Conservation (phyloP, 2,113 vertebrate species). For the Bubalus kerabau region DNA sequence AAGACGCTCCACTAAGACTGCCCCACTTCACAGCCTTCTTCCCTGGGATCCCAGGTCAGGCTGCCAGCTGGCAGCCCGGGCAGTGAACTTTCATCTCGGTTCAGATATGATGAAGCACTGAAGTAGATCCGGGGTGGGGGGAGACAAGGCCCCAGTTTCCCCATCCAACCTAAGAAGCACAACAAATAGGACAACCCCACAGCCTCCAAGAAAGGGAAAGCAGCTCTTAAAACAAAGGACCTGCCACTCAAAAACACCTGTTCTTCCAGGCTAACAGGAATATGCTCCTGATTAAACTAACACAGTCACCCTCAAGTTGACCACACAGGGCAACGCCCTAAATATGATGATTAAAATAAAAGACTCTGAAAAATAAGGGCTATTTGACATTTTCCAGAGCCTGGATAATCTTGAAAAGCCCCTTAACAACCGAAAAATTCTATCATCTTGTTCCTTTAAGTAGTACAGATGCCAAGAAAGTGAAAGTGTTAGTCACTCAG, state of each 20-base stretch:
- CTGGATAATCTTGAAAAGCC: neutral
- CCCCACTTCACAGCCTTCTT: neutral
- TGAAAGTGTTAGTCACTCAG: neutral
- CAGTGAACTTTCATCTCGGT: neutral
- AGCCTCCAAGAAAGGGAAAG: neutral
- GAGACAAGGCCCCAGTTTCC: neutral
- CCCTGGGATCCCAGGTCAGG: neutral
- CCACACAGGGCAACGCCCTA: neutral
- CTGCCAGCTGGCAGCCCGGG: neutral
- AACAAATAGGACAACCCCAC: neutral
- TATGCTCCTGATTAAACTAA: neutral
- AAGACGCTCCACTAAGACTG: neutral
- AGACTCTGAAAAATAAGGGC: neutral
- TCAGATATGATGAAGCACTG: neutral
- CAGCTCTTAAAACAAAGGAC: neutral
- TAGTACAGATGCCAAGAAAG: neutral
- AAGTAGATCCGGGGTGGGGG: neutral
- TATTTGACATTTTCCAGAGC: neutral
- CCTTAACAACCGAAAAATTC: neutral
- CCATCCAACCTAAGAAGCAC: neutral
- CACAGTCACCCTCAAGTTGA: neutral
- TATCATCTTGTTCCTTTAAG: neutral
- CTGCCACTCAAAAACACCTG: neutral
- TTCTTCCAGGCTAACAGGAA: neutral
- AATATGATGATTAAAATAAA: neutral